Percentiles rank a stretch among this genome's conserved stretches.
phyloP scores from a whole-genome alignment of 2,113 vertebrate species.

The Sander lucioperca region DNA sequence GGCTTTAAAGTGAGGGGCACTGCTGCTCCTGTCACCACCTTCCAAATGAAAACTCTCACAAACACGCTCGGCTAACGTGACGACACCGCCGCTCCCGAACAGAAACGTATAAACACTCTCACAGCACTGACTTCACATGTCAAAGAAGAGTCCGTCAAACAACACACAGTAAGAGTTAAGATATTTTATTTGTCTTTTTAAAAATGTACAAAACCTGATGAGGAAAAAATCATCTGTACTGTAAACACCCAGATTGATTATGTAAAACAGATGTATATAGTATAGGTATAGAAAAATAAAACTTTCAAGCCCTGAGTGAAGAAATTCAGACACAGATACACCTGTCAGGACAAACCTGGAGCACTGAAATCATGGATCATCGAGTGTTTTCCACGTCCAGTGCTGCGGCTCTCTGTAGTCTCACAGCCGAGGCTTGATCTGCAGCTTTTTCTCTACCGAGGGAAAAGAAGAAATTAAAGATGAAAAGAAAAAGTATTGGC shows the following conservation, averaged over 20 bases:
- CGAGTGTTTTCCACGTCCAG: background rate
- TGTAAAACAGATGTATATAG: constrained; percentile 7
- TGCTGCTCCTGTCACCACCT: constrained; percentile 67
- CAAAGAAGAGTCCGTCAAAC: constrained; percentile 12
- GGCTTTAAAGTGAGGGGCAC: constrained; percentile 29
- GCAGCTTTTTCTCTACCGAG: constrained; percentile 79
- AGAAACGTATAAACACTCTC: constrained; percentile 39
- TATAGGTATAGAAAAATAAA: constrained; percentile 17
- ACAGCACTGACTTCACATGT: background rate
- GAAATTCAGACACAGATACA: constrained; percentile 14
- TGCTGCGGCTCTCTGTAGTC: constrained; percentile 6
- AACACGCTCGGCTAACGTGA: constrained; percentile 27
- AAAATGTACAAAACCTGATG: constrained; percentile 48
- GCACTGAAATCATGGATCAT: constrained; percentile 4
- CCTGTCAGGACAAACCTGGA: constrained; percentile 47
- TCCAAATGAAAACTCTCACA: constrained; percentile 34
- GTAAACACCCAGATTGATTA: constrained; percentile 39
- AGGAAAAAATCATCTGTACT: background rate
- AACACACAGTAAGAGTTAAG: background rate
- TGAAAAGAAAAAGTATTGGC: constrained; percentile 12
- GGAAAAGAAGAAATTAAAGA: constrained; percentile 14
- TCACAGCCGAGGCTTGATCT: constrained; percentile 85
- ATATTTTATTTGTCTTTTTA: constrained; percentile 49
- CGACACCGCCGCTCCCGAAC: background rate
- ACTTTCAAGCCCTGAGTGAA: constrained; percentile 62